Percentiles rank a stretch among this genome's conserved stretches.
phyloP scores from a whole-genome alignment of 1,140 invertebrate species.

The Brachionus koreanus region DNA sequence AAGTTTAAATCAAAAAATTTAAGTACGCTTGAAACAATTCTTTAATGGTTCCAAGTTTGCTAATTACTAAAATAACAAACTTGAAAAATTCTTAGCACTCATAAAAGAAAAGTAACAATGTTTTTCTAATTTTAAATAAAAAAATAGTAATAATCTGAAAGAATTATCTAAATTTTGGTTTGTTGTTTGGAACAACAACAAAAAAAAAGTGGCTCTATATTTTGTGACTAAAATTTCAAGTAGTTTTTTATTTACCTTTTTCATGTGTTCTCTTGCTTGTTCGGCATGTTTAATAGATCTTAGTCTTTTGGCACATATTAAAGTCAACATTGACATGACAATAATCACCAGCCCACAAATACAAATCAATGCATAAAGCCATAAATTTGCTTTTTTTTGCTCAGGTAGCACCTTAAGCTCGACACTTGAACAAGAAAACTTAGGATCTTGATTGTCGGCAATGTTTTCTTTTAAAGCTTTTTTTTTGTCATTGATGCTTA shows the following conservation, averaged over 20 bases:
- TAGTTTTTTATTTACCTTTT: not conserved
- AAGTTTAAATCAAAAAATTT: too few species aligned
- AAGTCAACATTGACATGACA: not conserved
- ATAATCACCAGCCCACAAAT: not conserved
- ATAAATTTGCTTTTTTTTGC: not conserved
- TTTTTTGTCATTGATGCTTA: not conserved
- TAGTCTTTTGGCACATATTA: not conserved
- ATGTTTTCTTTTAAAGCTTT: not conserved
- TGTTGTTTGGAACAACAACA: too few species aligned
- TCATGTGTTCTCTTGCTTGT: conserved; percentile 5
- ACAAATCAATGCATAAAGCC: not conserved
- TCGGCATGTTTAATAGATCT: not conserved
- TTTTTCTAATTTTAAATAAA: too few species aligned
- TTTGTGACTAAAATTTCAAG: not conserved
- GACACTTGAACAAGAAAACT: conserved; percentile 34
- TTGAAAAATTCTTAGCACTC: too few species aligned
- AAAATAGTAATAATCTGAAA: too few species aligned
- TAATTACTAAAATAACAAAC: too few species aligned
- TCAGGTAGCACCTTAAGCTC: conserved; percentile 2
- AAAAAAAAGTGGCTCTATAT: too few species aligned
- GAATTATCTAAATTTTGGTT: too few species aligned
- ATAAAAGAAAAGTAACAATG: too few species aligned
- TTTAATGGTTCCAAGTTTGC: too few species aligned
- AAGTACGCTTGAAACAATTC: too few species aligned
- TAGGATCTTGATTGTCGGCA: not conserved